Evolutionary conservation across 2,797 vertebrate genomes (phyloP).

Genomic region (Podargus strigoides): DNA sequence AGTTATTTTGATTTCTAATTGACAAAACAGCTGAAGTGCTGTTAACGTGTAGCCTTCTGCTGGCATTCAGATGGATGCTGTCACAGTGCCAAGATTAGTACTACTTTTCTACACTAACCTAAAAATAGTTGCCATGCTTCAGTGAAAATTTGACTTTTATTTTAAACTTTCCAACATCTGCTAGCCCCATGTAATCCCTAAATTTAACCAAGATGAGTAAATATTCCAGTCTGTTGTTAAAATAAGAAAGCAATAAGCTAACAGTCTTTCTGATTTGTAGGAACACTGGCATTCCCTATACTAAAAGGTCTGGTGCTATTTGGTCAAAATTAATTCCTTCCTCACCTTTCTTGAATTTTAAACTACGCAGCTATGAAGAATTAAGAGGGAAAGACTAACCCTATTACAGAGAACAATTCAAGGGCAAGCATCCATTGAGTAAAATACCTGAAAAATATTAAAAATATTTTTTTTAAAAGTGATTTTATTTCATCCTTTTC

Average conservation of each 20-base stretch:
- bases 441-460: neutral
- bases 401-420: neutral
- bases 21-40: neutral
- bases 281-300: neutral
- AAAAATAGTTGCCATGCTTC: slow-evolving; percentile 29
- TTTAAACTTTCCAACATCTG: neutral
- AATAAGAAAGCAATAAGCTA: neutral
- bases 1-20: neutral
- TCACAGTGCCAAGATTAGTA: slow-evolving; percentile 22
- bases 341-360: neutral
- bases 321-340: neutral
- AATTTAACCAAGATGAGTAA: neutral
- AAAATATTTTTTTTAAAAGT: neutral
- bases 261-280: neutral
- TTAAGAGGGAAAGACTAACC: neutral
- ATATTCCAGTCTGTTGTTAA: neutral
- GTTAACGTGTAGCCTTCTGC: neutral
- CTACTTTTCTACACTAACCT: slow-evolving; percentile 36
- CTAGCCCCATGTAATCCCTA: neutral
- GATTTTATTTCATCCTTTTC: neutral
- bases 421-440: neutral
- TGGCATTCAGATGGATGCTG: slow-evolving; percentile 6
- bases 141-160: neutral
- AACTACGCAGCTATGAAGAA: neutral
- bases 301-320: neutral